A percentile compares a stretch with the other conserved stretches of the same genome.
These are phyloP conservation scores for Scolopax rusticola DNA, from an alignment of 2,797 vertebrate genomes.

Conservation along the genomic window DNA sequence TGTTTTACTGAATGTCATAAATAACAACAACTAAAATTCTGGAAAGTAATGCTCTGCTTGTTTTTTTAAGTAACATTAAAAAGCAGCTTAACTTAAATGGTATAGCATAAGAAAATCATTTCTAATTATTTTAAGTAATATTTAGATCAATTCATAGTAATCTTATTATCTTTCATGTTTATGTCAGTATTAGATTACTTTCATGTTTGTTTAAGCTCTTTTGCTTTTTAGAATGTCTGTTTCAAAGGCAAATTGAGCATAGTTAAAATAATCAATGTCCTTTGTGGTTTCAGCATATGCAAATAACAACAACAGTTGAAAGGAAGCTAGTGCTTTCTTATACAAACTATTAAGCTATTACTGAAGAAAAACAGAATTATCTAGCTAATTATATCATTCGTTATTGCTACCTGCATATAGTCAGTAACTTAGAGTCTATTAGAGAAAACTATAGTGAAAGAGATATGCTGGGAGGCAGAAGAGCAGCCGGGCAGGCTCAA, in stretches of 20 bases:
- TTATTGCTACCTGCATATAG: slow-evolving; percentile 44
- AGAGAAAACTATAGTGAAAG: background rate
- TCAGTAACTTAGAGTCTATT: slow-evolving; percentile 12
- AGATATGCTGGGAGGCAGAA: background rate
- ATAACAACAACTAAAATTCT: slow-evolving; percentile 67
- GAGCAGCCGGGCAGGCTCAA: background rate
- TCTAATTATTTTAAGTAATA: slow-evolving; percentile 95
- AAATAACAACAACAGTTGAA: slow-evolving; percentile 71
- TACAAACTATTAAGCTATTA: slow-evolving; percentile 14
- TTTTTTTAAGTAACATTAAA: slow-evolving; percentile 75
- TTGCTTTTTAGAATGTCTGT: slow-evolving; percentile 86
- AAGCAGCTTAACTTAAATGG: slow-evolving; percentile 74
- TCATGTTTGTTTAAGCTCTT: slow-evolving; percentile 90
- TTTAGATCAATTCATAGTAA: slow-evolving; percentile 96
- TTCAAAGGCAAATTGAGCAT: slow-evolving; percentile 88
- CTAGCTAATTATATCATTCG: slow-evolving; percentile 60
- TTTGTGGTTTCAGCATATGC: slow-evolving; percentile 73
- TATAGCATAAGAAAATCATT: slow-evolving; percentile 88
- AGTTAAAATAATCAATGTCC: slow-evolving; percentile 83
- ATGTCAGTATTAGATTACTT: slow-evolving; percentile 89
- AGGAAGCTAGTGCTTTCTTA: slow-evolving; percentile 15
- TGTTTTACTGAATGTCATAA: slow-evolving; percentile 73
- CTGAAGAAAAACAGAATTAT: slow-evolving; percentile 30
- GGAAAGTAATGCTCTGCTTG: slow-evolving; percentile 73
- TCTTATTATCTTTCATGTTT: slow-evolving; percentile 90